Base-by-base conservation (phyloP, 1,140 invertebrate species). In the Caenorhabditis inopinata region DNA sequence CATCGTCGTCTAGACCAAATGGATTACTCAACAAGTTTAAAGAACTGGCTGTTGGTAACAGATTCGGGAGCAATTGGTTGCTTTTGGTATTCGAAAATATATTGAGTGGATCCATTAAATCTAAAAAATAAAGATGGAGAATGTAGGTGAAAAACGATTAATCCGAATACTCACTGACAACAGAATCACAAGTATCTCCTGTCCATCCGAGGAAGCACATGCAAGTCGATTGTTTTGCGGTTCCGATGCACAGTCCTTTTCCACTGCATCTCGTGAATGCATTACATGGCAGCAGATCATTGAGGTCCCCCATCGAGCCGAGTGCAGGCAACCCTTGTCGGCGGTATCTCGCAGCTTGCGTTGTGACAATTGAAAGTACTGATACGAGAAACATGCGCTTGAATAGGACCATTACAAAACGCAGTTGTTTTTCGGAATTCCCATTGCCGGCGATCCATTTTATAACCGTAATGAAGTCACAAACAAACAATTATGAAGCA, bases 201-300 rank as follows among this genome's bases (percentile, higher is more conserved):
- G 35, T 38, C 46, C 48, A 82, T 35, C 81, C 81, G 0, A 76
- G 46, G 49, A 81, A 81, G 38, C 81, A 82, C 32, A 82, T 74
- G 29, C 81, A 82, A 18, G 78, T 80, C 32, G 48, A 49, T 35
- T 51, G 49, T 16, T 47, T 62, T 35, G 42, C 49, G n/a, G 77
- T 82, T 42, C 81, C 81, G 76, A 82, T 32, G 49, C 81, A 82
- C 12, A 82, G 16, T 45, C 81, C 81, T 18, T 82, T 82, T 18
- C 79, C 79, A 49, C n/a, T 82, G 23, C 81, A 82, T 25, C 74
- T 58, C 25, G 29, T 32, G 25, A 32, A 38, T 38, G 38, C 29
- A 42, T 53, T 53, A 27, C 73, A 76, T 35, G 75, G 48, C 21
- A 62, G 62, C 23, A 25, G 47, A 79, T 53, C 58, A 38, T 68